phyloP scores from a whole-genome alignment of 2,888 invertebrate species.

The Metalampra italica region DNA sequence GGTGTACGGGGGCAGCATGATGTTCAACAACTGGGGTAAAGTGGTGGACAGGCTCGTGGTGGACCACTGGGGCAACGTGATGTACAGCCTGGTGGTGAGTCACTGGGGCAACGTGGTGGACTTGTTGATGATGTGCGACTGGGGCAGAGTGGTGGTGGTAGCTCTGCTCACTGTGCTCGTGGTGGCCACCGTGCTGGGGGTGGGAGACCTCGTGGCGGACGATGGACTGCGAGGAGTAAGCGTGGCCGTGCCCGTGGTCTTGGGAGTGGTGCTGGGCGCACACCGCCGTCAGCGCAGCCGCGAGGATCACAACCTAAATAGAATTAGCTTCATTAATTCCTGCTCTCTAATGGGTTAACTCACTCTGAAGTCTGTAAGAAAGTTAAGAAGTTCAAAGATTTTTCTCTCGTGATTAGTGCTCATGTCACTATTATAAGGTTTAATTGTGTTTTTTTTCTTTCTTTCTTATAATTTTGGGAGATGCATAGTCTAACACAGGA shows the following conservation, averaged over 20 bases:
- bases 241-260: constrained; percentile 19
- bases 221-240: constrained; percentile 21
- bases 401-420: too few relatives aligned
- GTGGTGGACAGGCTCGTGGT: constrained; percentile 3
- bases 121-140: constrained; percentile 6
- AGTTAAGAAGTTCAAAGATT: too few relatives aligned
- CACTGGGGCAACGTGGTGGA: neutral
- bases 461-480: too few relatives aligned
- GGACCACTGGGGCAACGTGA: constrained; percentile 15
- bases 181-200: constrained; percentile 11
- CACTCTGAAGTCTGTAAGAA: too few relatives aligned
- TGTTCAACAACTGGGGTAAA: constrained; percentile 14
- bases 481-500: too few relatives aligned
- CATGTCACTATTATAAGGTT: too few relatives aligned
- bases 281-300: constrained; percentile 21
- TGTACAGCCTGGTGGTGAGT: constrained; percentile 17
- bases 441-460: too few relatives aligned
- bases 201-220: constrained; percentile 16
- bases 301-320: constrained; percentile 23
- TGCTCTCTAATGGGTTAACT: neutral
- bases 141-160: constrained; percentile 24
- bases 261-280: constrained; percentile 31
- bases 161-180: constrained; percentile 9
- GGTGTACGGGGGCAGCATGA: constrained; percentile 9
- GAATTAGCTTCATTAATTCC: neutral